Conservation (phyloP, 2,113 vertebrate species). For the Turnix velox region DNA sequence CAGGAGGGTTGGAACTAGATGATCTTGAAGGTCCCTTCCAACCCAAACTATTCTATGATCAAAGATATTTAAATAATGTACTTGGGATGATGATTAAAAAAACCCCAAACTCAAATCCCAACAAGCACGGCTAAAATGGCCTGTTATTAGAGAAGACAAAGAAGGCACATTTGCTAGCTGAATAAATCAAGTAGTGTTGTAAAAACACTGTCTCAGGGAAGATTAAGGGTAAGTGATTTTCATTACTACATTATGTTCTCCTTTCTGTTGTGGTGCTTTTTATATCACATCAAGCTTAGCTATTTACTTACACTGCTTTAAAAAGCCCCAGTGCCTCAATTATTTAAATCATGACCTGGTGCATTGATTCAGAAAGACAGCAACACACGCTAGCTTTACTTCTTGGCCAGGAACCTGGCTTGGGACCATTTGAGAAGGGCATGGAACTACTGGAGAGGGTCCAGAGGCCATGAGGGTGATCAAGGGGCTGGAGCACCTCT, state of each 20-base stretch:
- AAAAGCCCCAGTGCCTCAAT: neutral
- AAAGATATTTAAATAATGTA: constrained; percentile 32
- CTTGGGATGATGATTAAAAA: neutral
- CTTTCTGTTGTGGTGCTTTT: constrained; percentile 51
- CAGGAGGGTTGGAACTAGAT: no score
- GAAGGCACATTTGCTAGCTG: constrained; percentile 5
- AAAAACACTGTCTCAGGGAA: constrained; percentile 47
- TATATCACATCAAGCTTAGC: constrained; percentile 13
- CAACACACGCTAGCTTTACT: neutral
- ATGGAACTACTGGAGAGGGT: no score
- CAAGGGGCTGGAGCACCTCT: no score
- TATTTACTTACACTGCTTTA: neutral
- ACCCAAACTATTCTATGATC: no score
- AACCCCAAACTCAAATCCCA: constrained; percentile 6
- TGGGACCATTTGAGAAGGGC: rapidly evolving
- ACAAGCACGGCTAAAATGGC: neutral
- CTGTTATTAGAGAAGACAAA: constrained; percentile 45
- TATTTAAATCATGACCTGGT: neutral
- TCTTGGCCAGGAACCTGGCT: neutral
- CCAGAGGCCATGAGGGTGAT: no score
- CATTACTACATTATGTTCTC: constrained; percentile 39
- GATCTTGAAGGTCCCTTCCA: no score
- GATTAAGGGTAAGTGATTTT: constrained; percentile 56
- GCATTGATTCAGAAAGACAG: neutral
- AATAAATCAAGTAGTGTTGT: constrained; percentile 36